Evolutionary conservation across 1,140 invertebrate genomes (phyloP), one percentile per base, ranked within the genome.

Genomic region (Megathymus violae): DNA sequence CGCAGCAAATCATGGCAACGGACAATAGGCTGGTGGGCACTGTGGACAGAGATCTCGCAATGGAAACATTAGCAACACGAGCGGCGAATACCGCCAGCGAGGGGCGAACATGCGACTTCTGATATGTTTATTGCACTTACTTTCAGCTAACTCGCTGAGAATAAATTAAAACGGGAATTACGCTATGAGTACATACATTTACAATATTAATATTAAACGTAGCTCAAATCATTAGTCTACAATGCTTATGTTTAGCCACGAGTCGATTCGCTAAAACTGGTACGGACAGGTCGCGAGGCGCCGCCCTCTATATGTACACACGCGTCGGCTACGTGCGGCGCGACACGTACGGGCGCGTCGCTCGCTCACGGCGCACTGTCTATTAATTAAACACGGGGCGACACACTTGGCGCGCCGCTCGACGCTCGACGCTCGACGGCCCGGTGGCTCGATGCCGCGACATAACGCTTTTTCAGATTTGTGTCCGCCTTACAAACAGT

Each of bases 41-140:
- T n/a, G n/a, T n/a, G n/a, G n/a, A n/a, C n/a, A n/a, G n/a, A n/a
- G n/a, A n/a, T n/a, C n/a, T n/a, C n/a, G n/a, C n/a, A n/a, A n/a
- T n/a, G n/a, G n/a, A n/a, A n/a, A n/a, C n/a, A n/a, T n/a, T n/a
- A n/a, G n/a, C n/a, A n/a, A 22, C 19, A 22, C 19, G 19, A 6
- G 27, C 27, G 27, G 7, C 27, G 4, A 9, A n/a, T n/a, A n/a
- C n/a, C 27, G 4, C 27, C 7, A 6, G 3, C 4, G 27, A 1
- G 27, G 27, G 3, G 3, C 4, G 4, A 9, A 9, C 7, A 6
- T 1, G 7, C 27, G 3, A 31, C 27, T 31, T 1, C 3, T 69
- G 67, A 69, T 69, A 69, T 69, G 62, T 69, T 44, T 59, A 58
- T 65, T 65, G 63, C 63, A 62, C 59, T 62, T 52, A 41, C 31